phyloP scores from a whole-genome alignment of 2,888 invertebrate genomes.

The Itoplectis maculator region DNA sequence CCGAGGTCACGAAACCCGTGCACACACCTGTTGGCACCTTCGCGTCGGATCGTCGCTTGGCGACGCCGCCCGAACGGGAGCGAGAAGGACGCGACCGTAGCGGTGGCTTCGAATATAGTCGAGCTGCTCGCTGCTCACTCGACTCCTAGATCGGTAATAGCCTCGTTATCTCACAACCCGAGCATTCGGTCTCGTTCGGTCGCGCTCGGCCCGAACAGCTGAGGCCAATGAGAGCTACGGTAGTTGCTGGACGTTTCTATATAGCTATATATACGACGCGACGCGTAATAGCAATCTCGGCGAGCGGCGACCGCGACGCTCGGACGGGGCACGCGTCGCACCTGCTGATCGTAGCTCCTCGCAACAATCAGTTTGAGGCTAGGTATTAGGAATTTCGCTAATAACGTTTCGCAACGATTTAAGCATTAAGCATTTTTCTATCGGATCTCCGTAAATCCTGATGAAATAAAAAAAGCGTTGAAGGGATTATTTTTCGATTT shows the following conservation, averaged over 20 bases:
- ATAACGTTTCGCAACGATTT: too few species aligned
- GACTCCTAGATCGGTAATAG: slow-evolving; percentile 63
- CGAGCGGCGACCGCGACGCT: slow-evolving; percentile 47
- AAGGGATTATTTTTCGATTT: slow-evolving; percentile 5
- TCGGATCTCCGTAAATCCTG: too few species aligned
- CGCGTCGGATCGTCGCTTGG: slow-evolving; percentile 24
- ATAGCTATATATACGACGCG: slow-evolving; percentile 2
- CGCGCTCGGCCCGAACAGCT: slow-evolving; percentile 38
- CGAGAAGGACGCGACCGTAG: slow-evolving; percentile 21
- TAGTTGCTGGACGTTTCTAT: too few species aligned
- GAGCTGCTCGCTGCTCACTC: slow-evolving; percentile 23
- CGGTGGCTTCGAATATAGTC: slow-evolving; percentile 10
- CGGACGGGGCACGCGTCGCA: slow-evolving; percentile 54
- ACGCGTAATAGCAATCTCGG: slow-evolving; percentile 51
- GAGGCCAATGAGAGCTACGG: slow-evolving; percentile 27
- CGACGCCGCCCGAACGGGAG: slow-evolving; percentile 21
- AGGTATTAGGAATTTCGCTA: too few species aligned
- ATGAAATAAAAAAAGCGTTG: too few species aligned
- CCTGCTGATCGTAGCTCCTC: slow-evolving; percentile 48
- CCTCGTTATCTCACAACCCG: slow-evolving; percentile 62
- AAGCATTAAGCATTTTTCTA: too few species aligned
- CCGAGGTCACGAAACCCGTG: slow-evolving; percentile 65
- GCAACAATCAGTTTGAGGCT: too few species aligned
- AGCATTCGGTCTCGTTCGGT: slow-evolving; percentile 32
- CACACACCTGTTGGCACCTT: slow-evolving; percentile 68